Conservation (phyloP, 2,113 vertebrate genomes). For the Limanda limanda region DNA sequence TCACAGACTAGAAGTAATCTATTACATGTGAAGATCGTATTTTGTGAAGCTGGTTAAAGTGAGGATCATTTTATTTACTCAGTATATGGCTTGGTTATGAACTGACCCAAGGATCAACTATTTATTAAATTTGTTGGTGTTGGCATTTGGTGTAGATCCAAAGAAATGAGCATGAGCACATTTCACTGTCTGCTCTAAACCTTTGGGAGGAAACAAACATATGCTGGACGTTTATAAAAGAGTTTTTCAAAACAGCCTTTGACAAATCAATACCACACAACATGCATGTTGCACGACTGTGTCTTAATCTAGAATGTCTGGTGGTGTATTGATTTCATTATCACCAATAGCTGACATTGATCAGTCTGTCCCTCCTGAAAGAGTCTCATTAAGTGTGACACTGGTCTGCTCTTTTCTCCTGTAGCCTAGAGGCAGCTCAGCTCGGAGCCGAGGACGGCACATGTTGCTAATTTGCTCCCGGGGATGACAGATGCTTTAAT, state of each 20-base stretch:
- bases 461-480: slow-evolving; percentile 72
- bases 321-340: slow-evolving; percentile 41
- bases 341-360: slow-evolving; percentile 39
- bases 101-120: no score
- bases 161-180: slow-evolving; percentile 85
- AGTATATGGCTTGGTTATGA: no score
- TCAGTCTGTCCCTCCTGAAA: slow-evolving; percentile 36
- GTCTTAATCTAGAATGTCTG: slow-evolving; percentile 16
- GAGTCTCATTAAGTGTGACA: slow-evolving; percentile 43
- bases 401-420: slow-evolving; percentile 27
- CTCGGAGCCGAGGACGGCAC: slow-evolving; percentile 43
- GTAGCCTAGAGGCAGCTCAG: slow-evolving; percentile 67
- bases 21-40: no score
- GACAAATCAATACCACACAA: background rate
- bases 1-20: no score
- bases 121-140: no score
- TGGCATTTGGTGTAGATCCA: no score
- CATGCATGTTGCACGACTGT: background rate
- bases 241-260: background rate
- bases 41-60: no score
- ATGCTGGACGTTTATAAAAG: background rate
- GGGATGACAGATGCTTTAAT: slow-evolving; percentile 77
- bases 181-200: slow-evolving; percentile 91
- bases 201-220: slow-evolving; percentile 73
- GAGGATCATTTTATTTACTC: no score